Evolutionary conservation across 2,113 vertebrate genomes (phyloP).

Genomic region (Protobothrops flavoviridis): DNA sequence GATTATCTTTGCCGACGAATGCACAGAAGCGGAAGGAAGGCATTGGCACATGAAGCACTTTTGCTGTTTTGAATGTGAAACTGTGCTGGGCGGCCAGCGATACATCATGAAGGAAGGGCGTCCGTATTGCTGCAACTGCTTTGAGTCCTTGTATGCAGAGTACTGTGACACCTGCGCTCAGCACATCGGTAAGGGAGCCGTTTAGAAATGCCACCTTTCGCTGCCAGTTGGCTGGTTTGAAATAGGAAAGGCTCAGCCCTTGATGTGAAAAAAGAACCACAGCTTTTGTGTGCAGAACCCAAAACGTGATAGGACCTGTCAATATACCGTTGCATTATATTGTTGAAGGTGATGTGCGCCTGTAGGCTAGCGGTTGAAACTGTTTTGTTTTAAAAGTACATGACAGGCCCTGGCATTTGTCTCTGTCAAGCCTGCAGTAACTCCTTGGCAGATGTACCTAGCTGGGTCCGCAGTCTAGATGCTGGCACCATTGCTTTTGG

Average conservation of each 20-base stretch:
- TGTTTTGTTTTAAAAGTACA: not conserved
- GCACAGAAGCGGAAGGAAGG: slow-evolving; percentile 94
- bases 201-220: not conserved
- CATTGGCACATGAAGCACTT: slow-evolving; percentile 99
- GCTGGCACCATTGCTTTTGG: not conserved
- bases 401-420: not conserved
- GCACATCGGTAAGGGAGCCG: slow-evolving; percentile 85
- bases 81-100: slow-evolving; percentile 91
- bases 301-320: not conserved
- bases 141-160: slow-evolving; percentile 93
- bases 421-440: fast-evolving
- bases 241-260: not conserved
- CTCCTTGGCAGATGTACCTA: not conserved
- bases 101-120: slow-evolving; percentile 99
- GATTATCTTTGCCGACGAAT: slow-evolving; percentile 98
- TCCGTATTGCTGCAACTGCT: slow-evolving; percentile 97
- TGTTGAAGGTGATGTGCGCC: not conserved
- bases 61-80: slow-evolving; percentile 97
- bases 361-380: slow-evolving; percentile 17
- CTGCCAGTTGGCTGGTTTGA: not conserved
- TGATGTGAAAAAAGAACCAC: not conserved
- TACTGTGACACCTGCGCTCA: slow-evolving; percentile 97
- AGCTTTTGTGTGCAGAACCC: not conserved
- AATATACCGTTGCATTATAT: not conserved
- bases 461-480: not conserved